Evolutionary conservation across 2,113 vertebrate species (phyloP).

Genomic region (Paradisaea rubra): DNA sequence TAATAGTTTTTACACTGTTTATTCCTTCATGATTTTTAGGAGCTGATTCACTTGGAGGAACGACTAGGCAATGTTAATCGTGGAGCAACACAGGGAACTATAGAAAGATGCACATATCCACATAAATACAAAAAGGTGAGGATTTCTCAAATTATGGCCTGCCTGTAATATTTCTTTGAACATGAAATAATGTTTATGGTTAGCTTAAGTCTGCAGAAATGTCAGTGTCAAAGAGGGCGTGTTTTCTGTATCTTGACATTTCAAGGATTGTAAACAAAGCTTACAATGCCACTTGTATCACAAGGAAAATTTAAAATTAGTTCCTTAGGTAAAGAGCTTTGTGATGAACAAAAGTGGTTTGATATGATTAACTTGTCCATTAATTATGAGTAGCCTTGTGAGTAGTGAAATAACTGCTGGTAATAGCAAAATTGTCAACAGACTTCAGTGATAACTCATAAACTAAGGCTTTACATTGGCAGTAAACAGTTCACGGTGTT

Average conservation of each 20-base stretch:
- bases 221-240: not conserved
- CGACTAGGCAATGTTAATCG: slow-evolving; percentile 96
- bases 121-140: slow-evolving; percentile 99
- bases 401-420: not conserved
- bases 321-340: not conserved
- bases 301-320: not conserved
- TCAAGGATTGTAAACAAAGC: not conserved
- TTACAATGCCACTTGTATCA: not conserved
- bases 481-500: not conserved
- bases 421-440: not conserved
- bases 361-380: not conserved
- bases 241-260: not conserved
- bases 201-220: not conserved
- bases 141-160: not conserved
- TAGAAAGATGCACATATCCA: slow-evolving; percentile 99
- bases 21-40: slow-evolving; percentile 72
- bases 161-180: not conserved
- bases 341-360: not conserved
- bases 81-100: slow-evolving; percentile 98
- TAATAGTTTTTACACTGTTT: slow-evolving; percentile 15
- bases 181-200: not conserved
- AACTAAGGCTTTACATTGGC: not conserved
- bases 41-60: slow-evolving; percentile 97
- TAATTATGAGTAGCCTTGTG: not conserved
- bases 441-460: not conserved